Evolutionary conservation across 37 sponge, comb jelly and placozoan species (phyloP).

Genomic region (Spongia lamella): DNA sequence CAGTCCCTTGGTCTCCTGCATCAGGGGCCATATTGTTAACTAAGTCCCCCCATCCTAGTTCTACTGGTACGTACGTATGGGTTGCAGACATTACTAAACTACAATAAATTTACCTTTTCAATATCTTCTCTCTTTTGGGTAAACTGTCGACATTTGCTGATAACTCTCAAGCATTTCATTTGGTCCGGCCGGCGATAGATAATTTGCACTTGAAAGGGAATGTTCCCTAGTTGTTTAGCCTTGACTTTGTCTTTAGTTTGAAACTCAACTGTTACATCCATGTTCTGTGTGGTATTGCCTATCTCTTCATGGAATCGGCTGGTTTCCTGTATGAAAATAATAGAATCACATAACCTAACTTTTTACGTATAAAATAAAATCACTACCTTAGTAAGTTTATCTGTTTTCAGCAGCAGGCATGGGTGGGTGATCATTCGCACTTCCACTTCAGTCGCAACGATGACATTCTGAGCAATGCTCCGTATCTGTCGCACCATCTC

Average conservation of each 20-base stretch:
- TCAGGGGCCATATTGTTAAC: too few species aligned
- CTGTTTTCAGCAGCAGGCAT: slow-evolving; percentile 25
- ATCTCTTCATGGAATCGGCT: slow-evolving; percentile 11
- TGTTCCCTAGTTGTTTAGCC: too few species aligned
- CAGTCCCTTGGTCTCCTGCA: too few species aligned
- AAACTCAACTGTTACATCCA: slow-evolving; percentile 72
- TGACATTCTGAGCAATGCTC: slow-evolving; percentile 88
- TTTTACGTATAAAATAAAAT: background rate
- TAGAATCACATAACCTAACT: slow-evolving; percentile 2
- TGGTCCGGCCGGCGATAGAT: slow-evolving; percentile 80
- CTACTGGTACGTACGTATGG: too few species aligned
- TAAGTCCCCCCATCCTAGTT: too few species aligned
- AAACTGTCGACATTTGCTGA: slow-evolving; percentile 59
- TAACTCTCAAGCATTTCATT: slow-evolving; percentile 77
- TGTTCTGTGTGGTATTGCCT: slow-evolving; percentile 83
- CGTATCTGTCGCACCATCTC: slow-evolving; percentile 94
- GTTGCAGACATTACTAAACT: background rate
- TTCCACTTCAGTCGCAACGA: slow-evolving; percentile 82
- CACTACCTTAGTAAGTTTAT: background rate
- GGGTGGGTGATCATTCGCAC: slow-evolving; percentile 36
- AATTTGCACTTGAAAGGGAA: slow-evolving; percentile 73
- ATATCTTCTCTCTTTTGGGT: slow-evolving; percentile 43
- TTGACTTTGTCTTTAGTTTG: slow-evolving; percentile 19
- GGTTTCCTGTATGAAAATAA: too few species aligned
- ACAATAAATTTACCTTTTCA: slow-evolving; percentile 50